Conservation (phyloP, 1,140 invertebrate species). For the Orchesella cincta region DNA sequence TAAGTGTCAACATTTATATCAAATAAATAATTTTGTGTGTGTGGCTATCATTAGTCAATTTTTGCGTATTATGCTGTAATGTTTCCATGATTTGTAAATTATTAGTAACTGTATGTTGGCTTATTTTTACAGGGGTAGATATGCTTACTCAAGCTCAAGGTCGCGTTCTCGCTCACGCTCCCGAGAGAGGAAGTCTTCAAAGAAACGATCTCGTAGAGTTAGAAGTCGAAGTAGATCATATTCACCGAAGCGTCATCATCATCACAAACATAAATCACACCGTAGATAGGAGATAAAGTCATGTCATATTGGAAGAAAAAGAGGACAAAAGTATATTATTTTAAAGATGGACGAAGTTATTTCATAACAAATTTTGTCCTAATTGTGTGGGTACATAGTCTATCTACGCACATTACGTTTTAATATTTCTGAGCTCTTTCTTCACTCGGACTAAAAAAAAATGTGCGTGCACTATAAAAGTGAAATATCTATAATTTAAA, state of each 20-base stretch:
- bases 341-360: too few relatives aligned
- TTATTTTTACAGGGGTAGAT: slow-evolving; percentile 35
- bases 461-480: too few relatives aligned
- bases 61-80: not conserved
- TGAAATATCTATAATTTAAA: too few relatives aligned
- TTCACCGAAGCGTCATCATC: slow-evolving; percentile 44
- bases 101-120: slow-evolving; percentile 6
- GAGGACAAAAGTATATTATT: not conserved
- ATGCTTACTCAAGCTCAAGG: slow-evolving; percentile 45
- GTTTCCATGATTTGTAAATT: not conserved
- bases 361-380: too few relatives aligned
- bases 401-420: too few relatives aligned
- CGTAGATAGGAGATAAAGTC: slow-evolving; percentile 33
- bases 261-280: slow-evolving; percentile 46
- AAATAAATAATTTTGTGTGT: not conserved
- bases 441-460: too few relatives aligned
- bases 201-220: slow-evolving; percentile 39
- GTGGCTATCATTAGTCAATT: too few relatives aligned
- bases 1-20: not conserved
- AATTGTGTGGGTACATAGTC: too few relatives aligned
- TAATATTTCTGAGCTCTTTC: too few relatives aligned
- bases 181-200: slow-evolving; percentile 40
- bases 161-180: slow-evolving; percentile 48
- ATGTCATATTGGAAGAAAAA: not conserved
- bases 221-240: slow-evolving; percentile 48